phyloP scores from a whole-genome alignment of 2,797 vertebrate species.

The Myripristis jacobus region DNA sequence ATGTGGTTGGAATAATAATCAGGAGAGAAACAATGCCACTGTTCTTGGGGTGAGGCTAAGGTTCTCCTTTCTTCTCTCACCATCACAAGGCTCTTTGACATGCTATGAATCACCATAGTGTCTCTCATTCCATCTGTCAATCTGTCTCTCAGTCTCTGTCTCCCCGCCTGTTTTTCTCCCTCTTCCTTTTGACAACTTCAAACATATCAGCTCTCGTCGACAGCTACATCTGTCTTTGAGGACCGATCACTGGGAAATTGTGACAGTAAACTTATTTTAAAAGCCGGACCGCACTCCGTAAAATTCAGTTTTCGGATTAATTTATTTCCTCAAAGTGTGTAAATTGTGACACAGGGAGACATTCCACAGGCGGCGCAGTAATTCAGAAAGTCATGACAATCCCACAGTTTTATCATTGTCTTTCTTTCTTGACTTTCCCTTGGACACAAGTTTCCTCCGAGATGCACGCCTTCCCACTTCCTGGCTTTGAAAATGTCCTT shows the following conservation, averaged over 20 bases:
- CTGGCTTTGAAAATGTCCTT: constrained; percentile 66
- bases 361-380: constrained; percentile 7
- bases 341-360: background rate
- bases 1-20: constrained; percentile 69
- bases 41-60: constrained; percentile 58
- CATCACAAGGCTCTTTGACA: constrained; percentile 69
- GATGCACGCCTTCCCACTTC: constrained; percentile 33
- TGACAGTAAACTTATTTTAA: background rate
- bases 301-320: constrained; percentile 1
- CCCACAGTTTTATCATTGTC: constrained; percentile 10
- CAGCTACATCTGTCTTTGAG: constrained; percentile 38
- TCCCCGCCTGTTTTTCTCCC: constrained; percentile 27
- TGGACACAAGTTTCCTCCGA: constrained; percentile 44
- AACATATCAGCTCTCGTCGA: constrained; percentile 34
- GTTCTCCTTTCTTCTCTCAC: constrained; percentile 26
- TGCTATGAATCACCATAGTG: constrained; percentile 50
- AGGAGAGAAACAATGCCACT: constrained; percentile 68
- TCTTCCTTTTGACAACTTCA: constrained; percentile 46
- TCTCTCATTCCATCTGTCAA: constrained; percentile 69
- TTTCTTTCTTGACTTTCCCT: constrained; percentile 32
- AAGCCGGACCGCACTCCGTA: constrained; percentile 10
- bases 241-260: constrained; percentile 8
- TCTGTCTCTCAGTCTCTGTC: constrained; percentile 45
- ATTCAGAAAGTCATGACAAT: constrained; percentile 35
- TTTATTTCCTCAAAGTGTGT: background rate